Evolutionary conservation across 2,888 invertebrate species (phyloP).

Genomic region (Carpatolechia fugitivella): DNA sequence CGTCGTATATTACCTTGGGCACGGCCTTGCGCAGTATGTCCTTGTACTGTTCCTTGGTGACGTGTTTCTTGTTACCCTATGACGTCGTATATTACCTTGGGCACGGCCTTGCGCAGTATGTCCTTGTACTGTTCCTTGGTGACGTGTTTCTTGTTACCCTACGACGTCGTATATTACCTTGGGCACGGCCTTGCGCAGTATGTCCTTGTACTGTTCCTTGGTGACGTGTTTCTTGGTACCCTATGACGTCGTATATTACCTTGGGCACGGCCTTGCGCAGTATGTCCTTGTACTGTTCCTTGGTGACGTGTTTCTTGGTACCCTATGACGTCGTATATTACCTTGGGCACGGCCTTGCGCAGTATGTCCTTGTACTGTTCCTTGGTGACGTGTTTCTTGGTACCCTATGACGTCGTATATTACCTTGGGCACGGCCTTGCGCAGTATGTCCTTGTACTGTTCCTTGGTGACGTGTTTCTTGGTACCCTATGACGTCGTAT

Average conservation of each 20-base stretch:
- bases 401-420: conserved; percentile 84
- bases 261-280: conserved; percentile 97
- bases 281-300: conserved; percentile 98
- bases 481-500: conserved; percentile 83
- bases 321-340: conserved; percentile 81
- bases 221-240: too few relatives aligned
- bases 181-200: conserved; percentile 88
- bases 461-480: conserved; percentile 96
- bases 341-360: conserved; percentile 97
- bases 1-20: too few relatives aligned
- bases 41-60: too few relatives aligned
- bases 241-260: too few relatives aligned
- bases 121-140: conserved; percentile 98
- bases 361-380: conserved; percentile 98
- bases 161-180: conserved; percentile 87
- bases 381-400: conserved; percentile 94
- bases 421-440: conserved; percentile 97
- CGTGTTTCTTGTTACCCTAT: too few relatives aligned
- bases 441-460: conserved; percentile 97
- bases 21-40: too few relatives aligned
- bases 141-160: conserved; percentile 95
- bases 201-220: too few relatives aligned
- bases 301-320: conserved; percentile 94
- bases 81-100: too few relatives aligned
- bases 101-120: too few relatives aligned